These are phyloP conservation scores for Furcifer pardalis DNA, from an alignment of 2,797 vertebrate genomes.

Conservation along the genomic window DNA sequence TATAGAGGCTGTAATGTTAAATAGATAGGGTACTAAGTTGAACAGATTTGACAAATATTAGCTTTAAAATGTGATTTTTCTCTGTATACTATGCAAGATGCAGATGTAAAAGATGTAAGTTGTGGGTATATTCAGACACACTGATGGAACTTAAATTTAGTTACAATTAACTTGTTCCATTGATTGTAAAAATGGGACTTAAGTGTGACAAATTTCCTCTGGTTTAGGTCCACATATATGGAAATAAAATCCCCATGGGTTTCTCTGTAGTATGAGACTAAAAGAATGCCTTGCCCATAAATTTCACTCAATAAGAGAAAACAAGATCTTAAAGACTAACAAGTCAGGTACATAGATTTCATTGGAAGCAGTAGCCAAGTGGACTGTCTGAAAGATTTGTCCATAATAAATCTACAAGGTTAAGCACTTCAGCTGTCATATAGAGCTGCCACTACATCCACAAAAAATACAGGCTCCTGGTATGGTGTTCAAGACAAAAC, in stretches of 20 bases:
- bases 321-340: not conserved
- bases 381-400: no score
- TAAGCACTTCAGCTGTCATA: no score
- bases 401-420: no score
- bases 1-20: no score
- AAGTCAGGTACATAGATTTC: not conserved
- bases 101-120: not conserved
- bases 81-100: not conserved
- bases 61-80: not conserved
- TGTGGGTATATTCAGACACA: not conserved
- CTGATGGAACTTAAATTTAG: not conserved
- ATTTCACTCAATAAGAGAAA: not conserved
- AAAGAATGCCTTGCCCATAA: not conserved
- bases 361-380: not conserved
- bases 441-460: no score
- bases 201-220: not conserved
- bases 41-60: not conserved
- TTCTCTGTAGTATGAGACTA: not conserved
- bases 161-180: not conserved
- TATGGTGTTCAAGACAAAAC: no score
- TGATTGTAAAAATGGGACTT: no score
- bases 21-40: no score
- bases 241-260: not conserved
- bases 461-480: no score
- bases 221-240: not conserved